Base-by-base conservation (phyloP, 2,888 invertebrate species). In the Timandra comae region DNA sequence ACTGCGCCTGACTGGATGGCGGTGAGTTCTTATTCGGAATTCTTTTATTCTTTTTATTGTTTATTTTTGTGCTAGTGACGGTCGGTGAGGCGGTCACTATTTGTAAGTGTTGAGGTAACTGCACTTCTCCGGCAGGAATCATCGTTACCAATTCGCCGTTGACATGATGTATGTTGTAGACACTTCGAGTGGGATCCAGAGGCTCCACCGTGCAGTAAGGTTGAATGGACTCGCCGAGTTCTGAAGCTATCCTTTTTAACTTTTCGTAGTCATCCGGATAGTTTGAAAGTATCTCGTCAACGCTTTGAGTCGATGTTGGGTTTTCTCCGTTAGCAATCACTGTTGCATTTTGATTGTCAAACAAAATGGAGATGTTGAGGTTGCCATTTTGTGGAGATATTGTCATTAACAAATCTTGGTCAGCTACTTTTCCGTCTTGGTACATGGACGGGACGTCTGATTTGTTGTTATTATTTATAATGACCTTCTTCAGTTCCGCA, bases 201-300 rank as follows among this genome's bases (percentile, higher is more conserved):
- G 87, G 86, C 52, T 88, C 66, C 49, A 88, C 69, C 39, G 88
- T 77, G 77, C 93, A 89, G 74, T 89, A 90, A 53, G 93, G 89
- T 67, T 92, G 90, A 56, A 92, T 90, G 0, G 91, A 91, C 62
- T 93, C 92, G 1, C 91, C 92, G 13, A 94, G 91, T 63, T 95
- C 95, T 52, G 91, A 91, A 19, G 94, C 93, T 75, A 95, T 93
- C 55, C 93, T 87, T 63, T 94, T 94, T 38, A 95, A 84, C 63
- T 94, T 94, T 63, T 95, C 95, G 58, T 93, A 94, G 61, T 95
- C 95, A 48, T 93, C 94, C 0, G 93, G 91, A 52, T 90, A 90
- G 19, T 88, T 88, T 19, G 89, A 67, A 29, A 93, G 62, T 28
- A 92, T 85, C 45, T 93, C 92, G 51, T 92, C 92, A 30, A 92